Base-by-base conservation (phyloP, 2,113 vertebrate genomes). In the Entomyzon cyanotis region DNA sequence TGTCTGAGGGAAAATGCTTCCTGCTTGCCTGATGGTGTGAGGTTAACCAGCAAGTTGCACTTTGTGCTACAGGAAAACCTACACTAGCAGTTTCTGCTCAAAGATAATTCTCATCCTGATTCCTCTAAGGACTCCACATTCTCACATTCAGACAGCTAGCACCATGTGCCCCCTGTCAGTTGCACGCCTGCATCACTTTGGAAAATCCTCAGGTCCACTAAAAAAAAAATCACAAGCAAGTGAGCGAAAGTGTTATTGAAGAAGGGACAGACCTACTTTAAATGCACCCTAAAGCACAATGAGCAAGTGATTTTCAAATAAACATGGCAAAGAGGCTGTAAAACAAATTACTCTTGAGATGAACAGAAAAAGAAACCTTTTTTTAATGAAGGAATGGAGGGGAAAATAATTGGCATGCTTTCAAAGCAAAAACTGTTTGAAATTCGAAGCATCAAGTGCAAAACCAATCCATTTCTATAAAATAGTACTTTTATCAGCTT, bases 401-500 rank as follows among this genome's bases (percentile, higher is more conserved):
- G 44, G 12, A 52, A 76, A 53, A 87, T 65, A 95, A 87, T 22
- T 85, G 22, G 22, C 25, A 65, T 41, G 23, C 16, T 84, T 78
- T 81, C 60, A 84, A 87, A 94, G 46, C 27, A 92, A 88, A 88
- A 90, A 16, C 14, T 55, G 4, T 90, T 92, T 89, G 68, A 95
- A 69, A 49, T 85, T 94, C 60, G 55, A 65, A 94, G 65, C 35
- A 89, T 41, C 81, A 89, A 69, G 50, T 46, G 55, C 46, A 94
- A 96, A 97, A 89, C 9, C 12, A 86, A 52, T 27, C 12, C 8
- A 47, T 52, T 95, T 90, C 81, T 82, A 62, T 83, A 87, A 93
- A 90, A 69, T 52, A 7, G 69, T 39, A 52, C 31, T 83, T 90
- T 77, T 69, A 89, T 76, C n/a, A 55, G 3, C n/a, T 69, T 62